Percentiles rank a stretch among this genome's conserved stretches.
Conservation (phyloP, 2,888 invertebrate genomes). For the Plagodis dolabraria region DNA sequence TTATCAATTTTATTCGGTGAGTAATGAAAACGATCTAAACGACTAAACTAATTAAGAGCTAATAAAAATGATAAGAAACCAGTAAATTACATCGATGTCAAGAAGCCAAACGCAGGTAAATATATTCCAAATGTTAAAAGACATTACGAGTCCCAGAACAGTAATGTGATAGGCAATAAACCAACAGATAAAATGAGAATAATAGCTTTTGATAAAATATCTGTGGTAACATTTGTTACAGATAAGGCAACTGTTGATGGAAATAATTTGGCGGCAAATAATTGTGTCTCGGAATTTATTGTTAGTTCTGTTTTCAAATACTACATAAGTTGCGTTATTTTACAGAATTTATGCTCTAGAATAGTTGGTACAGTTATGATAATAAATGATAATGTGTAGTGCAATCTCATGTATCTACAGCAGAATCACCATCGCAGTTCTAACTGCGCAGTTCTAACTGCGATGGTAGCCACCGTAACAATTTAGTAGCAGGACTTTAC, state of each 20-base stretch:
- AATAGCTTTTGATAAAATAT: conserved; percentile 36
- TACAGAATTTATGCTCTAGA: background rate
- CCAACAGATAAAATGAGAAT: conserved; percentile 37
- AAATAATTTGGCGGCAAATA: conserved; percentile 9
- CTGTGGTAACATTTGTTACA: conserved; percentile 36
- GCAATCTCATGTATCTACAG: background rate
- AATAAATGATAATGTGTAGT: background rate
- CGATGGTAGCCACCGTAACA: background rate
- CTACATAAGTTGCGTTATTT: background rate
- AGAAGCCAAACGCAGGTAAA: conserved; percentile 18
- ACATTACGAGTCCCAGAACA: conserved; percentile 28
- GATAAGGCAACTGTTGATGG: conserved; percentile 33
- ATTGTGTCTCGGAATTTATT: conserved; percentile 10
- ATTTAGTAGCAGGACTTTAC: background rate
- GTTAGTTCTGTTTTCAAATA: background rate
- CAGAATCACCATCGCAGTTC: conserved; percentile 9
- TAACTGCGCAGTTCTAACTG: too few relatives aligned
- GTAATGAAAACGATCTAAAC: too few relatives aligned
- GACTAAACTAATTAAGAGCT: conserved; percentile 1
- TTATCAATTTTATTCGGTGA: too few relatives aligned
- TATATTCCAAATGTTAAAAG: conserved; percentile 24
- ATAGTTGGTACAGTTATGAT: background rate
- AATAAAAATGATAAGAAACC: conserved; percentile 8
- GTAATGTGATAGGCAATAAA: conserved; percentile 37
- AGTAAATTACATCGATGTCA: conserved; percentile 7